phyloP scores from a whole-genome alignment of 2,888 invertebrate species.

The Girardia tigrina region DNA sequence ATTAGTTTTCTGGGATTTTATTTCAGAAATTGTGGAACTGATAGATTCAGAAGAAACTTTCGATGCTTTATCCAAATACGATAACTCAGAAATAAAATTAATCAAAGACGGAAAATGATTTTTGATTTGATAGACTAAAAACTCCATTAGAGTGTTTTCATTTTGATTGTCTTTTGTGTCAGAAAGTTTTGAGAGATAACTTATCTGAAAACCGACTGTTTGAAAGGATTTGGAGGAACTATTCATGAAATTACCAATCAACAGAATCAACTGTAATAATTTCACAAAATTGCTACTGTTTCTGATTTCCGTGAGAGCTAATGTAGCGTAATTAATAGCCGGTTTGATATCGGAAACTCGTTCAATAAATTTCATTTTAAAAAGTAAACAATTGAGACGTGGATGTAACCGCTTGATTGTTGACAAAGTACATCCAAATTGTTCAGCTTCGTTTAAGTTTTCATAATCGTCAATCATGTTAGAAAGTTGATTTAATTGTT shows the following conservation, averaged over 20 bases:
- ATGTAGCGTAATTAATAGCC: slow-evolving; percentile 53
- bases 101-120: slow-evolving; percentile 71
- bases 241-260: slow-evolving; percentile 92
- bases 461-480: slow-evolving; percentile 65
- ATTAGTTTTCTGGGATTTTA: slow-evolving; percentile 72
- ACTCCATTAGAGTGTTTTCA: slow-evolving; percentile 78
- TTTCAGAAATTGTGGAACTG: slow-evolving; percentile 57
- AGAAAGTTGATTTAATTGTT: slow-evolving; percentile 68
- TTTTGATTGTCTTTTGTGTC: slow-evolving; percentile 72
- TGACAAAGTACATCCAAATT: slow-evolving; percentile 61
- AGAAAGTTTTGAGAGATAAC: slow-evolving; percentile 60
- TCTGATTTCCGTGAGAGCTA: slow-evolving; percentile 35
- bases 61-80: slow-evolving; percentile 75
- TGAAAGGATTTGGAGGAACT: slow-evolving; percentile 77
- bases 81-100: slow-evolving; percentile 70
- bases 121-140: slow-evolving; percentile 73
- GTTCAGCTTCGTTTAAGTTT: slow-evolving; percentile 70
- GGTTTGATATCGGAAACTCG: slow-evolving; percentile 73
- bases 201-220: slow-evolving; percentile 88
- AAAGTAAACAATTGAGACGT: slow-evolving; percentile 71
- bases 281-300: slow-evolving; percentile 71
- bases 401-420: slow-evolving; percentile 74
- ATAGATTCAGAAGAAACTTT: slow-evolving; percentile 52
- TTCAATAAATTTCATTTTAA: slow-evolving; percentile 73
- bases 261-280: slow-evolving; percentile 71